Conservation (phyloP, 2,113 vertebrate genomes). For the Drymodes brunneopygia region DNA sequence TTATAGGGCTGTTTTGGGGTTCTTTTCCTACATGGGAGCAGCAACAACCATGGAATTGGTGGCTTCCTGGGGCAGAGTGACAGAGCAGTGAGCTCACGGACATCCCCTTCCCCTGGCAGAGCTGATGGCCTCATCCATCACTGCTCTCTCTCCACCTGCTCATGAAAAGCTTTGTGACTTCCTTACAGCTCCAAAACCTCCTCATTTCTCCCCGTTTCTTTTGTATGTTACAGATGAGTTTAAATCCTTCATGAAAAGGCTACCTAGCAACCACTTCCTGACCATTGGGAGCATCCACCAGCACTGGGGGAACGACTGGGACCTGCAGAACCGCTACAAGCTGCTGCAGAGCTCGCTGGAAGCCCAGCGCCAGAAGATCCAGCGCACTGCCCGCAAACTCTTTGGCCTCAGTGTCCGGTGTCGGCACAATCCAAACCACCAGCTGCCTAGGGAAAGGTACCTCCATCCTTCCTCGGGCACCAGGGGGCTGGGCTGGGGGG, state of each 20-base stretch:
- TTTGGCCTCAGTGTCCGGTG: constrained; percentile 97
- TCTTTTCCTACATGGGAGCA: not conserved
- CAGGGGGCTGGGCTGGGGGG: not conserved
- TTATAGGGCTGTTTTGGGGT: not conserved
- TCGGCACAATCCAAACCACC: constrained; percentile 97
- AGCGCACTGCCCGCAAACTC: constrained; percentile 94
- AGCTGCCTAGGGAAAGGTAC: constrained; percentile 98
- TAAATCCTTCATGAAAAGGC: constrained; percentile 95
- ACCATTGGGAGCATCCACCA: constrained; percentile 96
- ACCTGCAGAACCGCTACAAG: constrained; percentile 95
- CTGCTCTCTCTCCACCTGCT: not conserved
- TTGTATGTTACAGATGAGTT: constrained; percentile 86
- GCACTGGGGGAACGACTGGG: constrained; percentile 98
- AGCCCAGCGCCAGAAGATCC: constrained; percentile 91
- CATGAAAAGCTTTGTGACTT: not conserved
- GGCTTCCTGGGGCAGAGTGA: not conserved
- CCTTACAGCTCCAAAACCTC: not conserved
- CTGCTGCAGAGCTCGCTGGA: constrained; percentile 92
- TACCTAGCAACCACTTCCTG: constrained; percentile 96
- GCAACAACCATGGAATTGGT: not conserved
- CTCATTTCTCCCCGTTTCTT: not conserved
- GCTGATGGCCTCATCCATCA: not conserved
- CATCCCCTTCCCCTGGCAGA: not conserved
- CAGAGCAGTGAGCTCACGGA: not conserved
- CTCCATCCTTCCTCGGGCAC: not conserved